Percentiles rank a stretch among this genome's conserved stretches.
Evolutionary conservation across 1,140 invertebrate genomes (phyloP).

Genomic region (Argopecten irradians): DNA sequence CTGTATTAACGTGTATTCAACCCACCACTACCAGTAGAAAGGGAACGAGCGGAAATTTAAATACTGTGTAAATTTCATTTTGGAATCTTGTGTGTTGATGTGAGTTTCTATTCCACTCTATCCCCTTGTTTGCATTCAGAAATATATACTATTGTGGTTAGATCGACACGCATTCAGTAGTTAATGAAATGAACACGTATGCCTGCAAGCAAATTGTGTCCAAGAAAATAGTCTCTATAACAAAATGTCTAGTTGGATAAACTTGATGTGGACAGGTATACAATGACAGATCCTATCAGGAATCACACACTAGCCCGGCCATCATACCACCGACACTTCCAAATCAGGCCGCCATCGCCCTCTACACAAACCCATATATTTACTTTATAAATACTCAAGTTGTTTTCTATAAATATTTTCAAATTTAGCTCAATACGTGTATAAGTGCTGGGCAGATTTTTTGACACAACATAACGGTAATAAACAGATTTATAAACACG

Average conservation of each 20-base stretch:
- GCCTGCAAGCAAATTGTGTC: slow-evolving; percentile 12
- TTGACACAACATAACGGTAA: neutral
- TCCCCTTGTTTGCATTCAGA: slow-evolving; percentile 4
- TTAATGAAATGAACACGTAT: slow-evolving; percentile 23
- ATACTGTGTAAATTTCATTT: slow-evolving; percentile 23
- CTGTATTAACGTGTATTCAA: neutral
- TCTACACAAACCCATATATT: neutral
- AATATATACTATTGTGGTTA: neutral
- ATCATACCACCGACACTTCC: neutral
- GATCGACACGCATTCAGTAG: slow-evolving; percentile 20
- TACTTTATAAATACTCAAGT: slow-evolving; percentile 12
- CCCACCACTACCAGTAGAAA: neutral
- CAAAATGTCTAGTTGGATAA: neutral
- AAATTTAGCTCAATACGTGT: slow-evolving; percentile 10
- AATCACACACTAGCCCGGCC: neutral
- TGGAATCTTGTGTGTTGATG: neutral
- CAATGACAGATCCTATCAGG: neutral
- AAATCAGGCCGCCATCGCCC: neutral
- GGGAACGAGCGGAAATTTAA: slow-evolving; percentile 7
- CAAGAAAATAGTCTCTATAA: slow-evolving; percentile 12
- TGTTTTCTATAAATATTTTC: slow-evolving; percentile 23
- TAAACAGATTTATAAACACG: slow-evolving; percentile 2
- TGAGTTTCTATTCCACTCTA: neutral
- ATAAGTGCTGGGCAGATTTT: slow-evolving; percentile 4
- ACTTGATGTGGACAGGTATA: neutral